Evolutionary conservation across 2,113 vertebrate genomes (phyloP).

Genomic region (Saguinus midas): DNA sequence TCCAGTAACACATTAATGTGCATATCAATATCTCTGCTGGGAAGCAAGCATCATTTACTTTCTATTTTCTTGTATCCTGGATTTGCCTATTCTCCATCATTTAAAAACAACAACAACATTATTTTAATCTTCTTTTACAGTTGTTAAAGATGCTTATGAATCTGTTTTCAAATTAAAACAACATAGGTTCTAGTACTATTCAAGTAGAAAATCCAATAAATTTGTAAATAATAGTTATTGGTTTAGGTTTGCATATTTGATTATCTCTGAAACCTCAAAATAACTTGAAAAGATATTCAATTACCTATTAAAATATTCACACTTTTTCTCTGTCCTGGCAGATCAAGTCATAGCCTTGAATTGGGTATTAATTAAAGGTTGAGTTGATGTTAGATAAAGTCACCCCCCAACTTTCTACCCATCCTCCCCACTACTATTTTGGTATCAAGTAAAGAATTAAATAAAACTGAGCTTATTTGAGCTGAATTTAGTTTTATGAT

Average conservation of each 20-base stretch:
- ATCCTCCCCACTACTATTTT: background rate
- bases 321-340: background rate
- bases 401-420: background rate
- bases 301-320: background rate
- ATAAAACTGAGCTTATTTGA: background rate
- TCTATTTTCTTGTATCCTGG: conserved; percentile 50
- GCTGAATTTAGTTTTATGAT: background rate
- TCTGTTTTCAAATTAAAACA: background rate
- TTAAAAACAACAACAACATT: background rate
- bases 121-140: background rate
- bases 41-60: conserved; percentile 49
- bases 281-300: background rate
- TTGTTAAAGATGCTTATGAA: background rate
- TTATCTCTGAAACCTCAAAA: background rate
- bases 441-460: background rate
- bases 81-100: background rate
- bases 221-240: background rate
- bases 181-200: background rate
- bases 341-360: background rate
- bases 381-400: background rate
- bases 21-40: conserved; percentile 54
- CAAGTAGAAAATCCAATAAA: background rate
- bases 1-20: conserved; percentile 59
- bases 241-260: background rate
- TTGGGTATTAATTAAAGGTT: background rate